Evolutionary conservation across 2,797 vertebrate species (phyloP), one percentile per base, ranked within the genome.

Genomic region (Semaprochilodus insignis): DNA sequence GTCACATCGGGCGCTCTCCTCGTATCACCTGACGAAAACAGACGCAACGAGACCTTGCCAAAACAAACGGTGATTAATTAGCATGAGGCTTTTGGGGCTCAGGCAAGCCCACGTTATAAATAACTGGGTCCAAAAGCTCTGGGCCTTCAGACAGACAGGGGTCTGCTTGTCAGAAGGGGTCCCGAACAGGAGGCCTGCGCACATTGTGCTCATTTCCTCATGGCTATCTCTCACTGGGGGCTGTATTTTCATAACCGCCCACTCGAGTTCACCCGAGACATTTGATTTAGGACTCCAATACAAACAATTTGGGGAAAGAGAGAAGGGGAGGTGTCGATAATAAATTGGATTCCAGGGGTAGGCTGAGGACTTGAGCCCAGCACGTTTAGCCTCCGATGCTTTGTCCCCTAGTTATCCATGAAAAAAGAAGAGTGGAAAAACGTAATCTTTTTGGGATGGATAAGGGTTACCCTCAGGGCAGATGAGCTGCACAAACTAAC

Each of bases 191-290:
- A 85, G 86, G 83, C 87, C 85, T 86, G 86, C 40, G 74, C 57
- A 88, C 92, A 93, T 91, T 94, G 94, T 93, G 82, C 90, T 94
- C 91, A 90, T 93, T 94, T 95, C 95, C 95, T 93, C 74, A 60
- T 73, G 90, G 85, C 91, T 89, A 93, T 94, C 93, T 93, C 93
- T 94, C 93, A 92, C 74, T 83, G 76, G 74, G 80, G 91, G 91
- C 90, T 87, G 91, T 95, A 95, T 95, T 95, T 95, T 95, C 87
- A 91, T 95, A 95, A 95, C 94, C 94, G 91, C 90, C 88, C 51
- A 73, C 92, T 90, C 87, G 87, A 92, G 93, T 94, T 95, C 93
- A 95, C 89, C 87, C 88, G 81, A 92, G 93, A 88, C 89, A 90
- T 91, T 91, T 95, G 94, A 95, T 95, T 95, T 93, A 95, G 83